A percentile compares a stretch with the other conserved stretches of the same genome.
Evolutionary conservation across 2,888 invertebrate species (phyloP).

Genomic region (Trachelus stipa): DNA sequence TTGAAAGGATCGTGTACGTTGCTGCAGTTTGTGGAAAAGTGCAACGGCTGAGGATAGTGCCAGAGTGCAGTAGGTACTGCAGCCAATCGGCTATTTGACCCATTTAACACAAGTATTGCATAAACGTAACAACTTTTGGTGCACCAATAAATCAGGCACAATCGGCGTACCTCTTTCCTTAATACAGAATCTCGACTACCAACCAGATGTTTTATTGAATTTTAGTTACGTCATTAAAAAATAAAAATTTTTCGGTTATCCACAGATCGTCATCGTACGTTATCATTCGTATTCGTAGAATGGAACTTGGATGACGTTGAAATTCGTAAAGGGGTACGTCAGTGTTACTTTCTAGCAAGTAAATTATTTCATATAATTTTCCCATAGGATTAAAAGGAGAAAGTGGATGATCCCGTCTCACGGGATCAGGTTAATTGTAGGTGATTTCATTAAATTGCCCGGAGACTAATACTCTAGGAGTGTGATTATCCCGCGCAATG

Average conservation of each 20-base stretch:
- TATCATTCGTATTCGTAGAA: background rate
- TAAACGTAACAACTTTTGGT: background rate
- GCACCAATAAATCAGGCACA: background rate
- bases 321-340: background rate
- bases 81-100: background rate
- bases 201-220: background rate
- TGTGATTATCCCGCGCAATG: background rate
- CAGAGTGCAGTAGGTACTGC: background rate
- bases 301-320: background rate
- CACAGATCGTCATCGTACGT: too few species aligned
- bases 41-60: background rate
- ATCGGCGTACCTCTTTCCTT: background rate
- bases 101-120: background rate
- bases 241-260: too few species aligned
- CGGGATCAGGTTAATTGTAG: background rate
- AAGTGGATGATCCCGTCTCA: background rate
- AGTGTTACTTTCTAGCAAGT: background rate
- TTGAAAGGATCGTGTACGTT: background rate
- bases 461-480: background rate
- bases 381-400: background rate
- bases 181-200: background rate
- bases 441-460: background rate
- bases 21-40: background rate
- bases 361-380: background rate
- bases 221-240: too few species aligned